A percentile compares a stretch with the other conserved stretches of the same genome.
These are phyloP conservation scores for Himalopsyche tibetana DNA, from an alignment of 2,888 invertebrate species.

Conservation along the genomic window DNA sequence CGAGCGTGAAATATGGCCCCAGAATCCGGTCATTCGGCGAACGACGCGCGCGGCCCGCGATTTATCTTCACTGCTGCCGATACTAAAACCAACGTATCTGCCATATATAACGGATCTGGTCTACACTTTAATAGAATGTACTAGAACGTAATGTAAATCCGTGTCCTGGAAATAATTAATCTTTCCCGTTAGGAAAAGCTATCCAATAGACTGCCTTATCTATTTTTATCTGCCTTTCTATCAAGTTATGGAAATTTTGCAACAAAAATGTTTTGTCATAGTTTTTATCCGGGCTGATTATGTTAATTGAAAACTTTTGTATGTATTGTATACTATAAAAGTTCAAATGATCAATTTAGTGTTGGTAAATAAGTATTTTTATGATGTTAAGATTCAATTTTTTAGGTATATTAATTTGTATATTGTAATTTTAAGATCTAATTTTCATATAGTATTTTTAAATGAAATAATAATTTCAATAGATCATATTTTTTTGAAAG, in stretches of 20 bases:
- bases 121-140: background rate
- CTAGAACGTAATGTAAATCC: constrained; percentile 12
- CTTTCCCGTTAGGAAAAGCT: background rate
- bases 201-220: background rate
- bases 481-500: no score
- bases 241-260: background rate
- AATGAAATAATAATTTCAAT: no score
- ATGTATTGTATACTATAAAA: no score
- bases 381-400: no score
- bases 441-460: no score
- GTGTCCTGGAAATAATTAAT: constrained; percentile 29
- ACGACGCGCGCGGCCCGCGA: constrained; percentile 47
- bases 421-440: no score
- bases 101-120: constrained; percentile 31
- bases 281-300: no score
- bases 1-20: constrained; percentile 64
- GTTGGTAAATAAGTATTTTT: no score
- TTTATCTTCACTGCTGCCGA: constrained; percentile 55
- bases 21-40: constrained; percentile 65
- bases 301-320: no score
- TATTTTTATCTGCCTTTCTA: background rate
- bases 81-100: constrained; percentile 32
- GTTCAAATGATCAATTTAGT: no score
- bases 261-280: background rate
- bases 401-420: no score